Evolutionary conservation across 2,888 invertebrate genomes (phyloP).

Genomic region (Poecilobothrus nobilitatus): DNA sequence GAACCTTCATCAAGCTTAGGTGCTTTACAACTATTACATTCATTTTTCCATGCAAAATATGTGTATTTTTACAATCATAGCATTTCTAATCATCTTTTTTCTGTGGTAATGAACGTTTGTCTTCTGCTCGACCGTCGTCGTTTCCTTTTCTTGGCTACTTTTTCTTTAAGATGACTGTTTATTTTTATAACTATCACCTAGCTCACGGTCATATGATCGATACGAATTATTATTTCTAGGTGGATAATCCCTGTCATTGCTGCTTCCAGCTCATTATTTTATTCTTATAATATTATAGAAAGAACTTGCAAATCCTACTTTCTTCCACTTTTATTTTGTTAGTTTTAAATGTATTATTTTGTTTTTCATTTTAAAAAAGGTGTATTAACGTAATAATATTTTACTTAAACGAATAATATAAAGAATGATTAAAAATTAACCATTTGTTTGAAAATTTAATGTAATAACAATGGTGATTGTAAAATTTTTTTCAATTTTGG

Average conservation of each 20-base stretch:
- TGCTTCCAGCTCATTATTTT: too few relatives aligned
- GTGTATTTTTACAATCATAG: constrained; percentile 82
- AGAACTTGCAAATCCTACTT: too few relatives aligned
- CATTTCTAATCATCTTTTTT: constrained; percentile 92
- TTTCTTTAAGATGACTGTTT: constrained; percentile 26
- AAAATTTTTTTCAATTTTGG: too few relatives aligned
- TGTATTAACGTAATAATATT: too few relatives aligned
- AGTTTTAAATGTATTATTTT: too few relatives aligned
- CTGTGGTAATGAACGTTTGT: constrained; percentile 59
- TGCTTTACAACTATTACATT: constrained; percentile 76
- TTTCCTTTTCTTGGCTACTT: constrained; percentile 35
- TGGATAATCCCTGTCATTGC: neutral
- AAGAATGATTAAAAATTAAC: too few relatives aligned
- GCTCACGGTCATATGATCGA: neutral
- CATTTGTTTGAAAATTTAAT: too few relatives aligned
- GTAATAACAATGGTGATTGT: too few relatives aligned
- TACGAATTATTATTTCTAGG: neutral
- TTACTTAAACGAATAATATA: too few relatives aligned
- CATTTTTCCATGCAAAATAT: constrained; percentile 94
- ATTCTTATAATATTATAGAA: too few relatives aligned
- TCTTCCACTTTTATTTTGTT: too few relatives aligned
- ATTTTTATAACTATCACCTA: neutral
- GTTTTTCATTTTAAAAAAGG: too few relatives aligned
- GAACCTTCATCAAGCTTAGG: constrained; percentile 56
- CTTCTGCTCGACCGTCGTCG: constrained; percentile 51